A percentile compares a stretch with the other conserved stretches of the same genome.
Evolutionary conservation across 2,888 invertebrate species (phyloP).

Genomic region (Zygogramma bicolorata): DNA sequence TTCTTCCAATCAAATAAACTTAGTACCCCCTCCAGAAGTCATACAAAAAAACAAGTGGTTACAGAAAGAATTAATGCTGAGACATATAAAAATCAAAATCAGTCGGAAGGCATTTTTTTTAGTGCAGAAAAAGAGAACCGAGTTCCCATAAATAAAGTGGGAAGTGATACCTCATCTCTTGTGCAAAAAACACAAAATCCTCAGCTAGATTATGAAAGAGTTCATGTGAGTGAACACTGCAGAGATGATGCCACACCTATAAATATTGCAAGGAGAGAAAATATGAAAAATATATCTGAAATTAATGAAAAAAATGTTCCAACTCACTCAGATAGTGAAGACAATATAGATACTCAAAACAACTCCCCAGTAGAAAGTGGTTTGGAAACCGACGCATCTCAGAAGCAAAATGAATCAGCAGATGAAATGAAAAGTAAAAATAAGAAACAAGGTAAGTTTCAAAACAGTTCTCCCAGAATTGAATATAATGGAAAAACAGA

Average conservation of each 20-base stretch:
- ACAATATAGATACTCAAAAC: background rate
- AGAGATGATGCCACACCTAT: too few relatives aligned
- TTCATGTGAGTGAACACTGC: background rate
- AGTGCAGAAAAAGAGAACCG: background rate
- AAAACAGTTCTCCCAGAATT: background rate
- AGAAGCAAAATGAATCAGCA: background rate
- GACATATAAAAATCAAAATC: background rate
- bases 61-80: background rate
- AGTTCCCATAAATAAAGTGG: background rate
- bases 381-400: background rate
- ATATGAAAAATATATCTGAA: background rate
- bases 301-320: background rate
- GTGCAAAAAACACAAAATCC: background rate
- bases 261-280: too few relatives aligned
- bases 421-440: background rate
- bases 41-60: background rate
- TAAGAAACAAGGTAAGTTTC: background rate
- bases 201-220: background rate
- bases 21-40: background rate
- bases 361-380: too few relatives aligned
- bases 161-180: background rate
- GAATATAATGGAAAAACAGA: background rate
- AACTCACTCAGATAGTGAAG: background rate
- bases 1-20: background rate
- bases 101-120: background rate